Percentiles rank a stretch among this genome's conserved stretches.
These are phyloP conservation scores for Metalampra italica DNA, from an alignment of 2,888 invertebrate species.

Conservation along the genomic window DNA sequence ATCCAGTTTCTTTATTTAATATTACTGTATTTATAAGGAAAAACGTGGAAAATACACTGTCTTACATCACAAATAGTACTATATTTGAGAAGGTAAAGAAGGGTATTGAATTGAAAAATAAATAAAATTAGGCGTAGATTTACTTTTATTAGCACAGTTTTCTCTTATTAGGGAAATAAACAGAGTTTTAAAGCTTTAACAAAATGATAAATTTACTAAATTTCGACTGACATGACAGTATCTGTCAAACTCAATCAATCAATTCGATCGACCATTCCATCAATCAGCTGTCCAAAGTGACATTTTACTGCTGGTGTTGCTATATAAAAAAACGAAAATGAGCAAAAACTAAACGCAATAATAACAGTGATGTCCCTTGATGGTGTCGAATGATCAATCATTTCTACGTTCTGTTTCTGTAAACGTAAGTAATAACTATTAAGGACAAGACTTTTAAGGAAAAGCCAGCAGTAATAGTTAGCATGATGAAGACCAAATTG, in stretches of 20 bases:
- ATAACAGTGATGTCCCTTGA: neutral
- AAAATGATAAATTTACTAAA: neutral
- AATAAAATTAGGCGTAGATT: neutral
- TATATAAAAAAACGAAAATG: too few species aligned
- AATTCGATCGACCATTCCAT: too few species aligned
- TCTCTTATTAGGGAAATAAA: slow-evolving; percentile 1
- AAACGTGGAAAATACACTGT: slow-evolving; percentile 30
- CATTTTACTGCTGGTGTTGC: too few species aligned
- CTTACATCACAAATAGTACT: slow-evolving; percentile 59
- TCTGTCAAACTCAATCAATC: slow-evolving; percentile 14
- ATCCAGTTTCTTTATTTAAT: neutral
- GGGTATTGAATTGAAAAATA: slow-evolving; percentile 18
- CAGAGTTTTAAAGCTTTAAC: neutral
- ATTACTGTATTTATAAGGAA: slow-evolving; percentile 12
- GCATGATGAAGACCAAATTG: too few species aligned
- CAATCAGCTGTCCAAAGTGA: too few species aligned
- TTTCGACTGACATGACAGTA: slow-evolving; percentile 39
- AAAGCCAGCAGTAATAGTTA: too few species aligned
- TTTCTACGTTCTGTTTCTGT: too few species aligned
- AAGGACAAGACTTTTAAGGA: too few species aligned
- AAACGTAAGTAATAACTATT: too few species aligned
- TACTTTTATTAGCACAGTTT: slow-evolving; percentile 7
- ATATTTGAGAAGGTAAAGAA: slow-evolving; percentile 6
- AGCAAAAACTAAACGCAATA: slow-evolving; percentile 11
- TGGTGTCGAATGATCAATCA: too few species aligned